A percentile compares a stretch with the other conserved stretches of the same genome.
Conservation (phyloP, 1,140 invertebrate species). For the Capitella teleta region DNA sequence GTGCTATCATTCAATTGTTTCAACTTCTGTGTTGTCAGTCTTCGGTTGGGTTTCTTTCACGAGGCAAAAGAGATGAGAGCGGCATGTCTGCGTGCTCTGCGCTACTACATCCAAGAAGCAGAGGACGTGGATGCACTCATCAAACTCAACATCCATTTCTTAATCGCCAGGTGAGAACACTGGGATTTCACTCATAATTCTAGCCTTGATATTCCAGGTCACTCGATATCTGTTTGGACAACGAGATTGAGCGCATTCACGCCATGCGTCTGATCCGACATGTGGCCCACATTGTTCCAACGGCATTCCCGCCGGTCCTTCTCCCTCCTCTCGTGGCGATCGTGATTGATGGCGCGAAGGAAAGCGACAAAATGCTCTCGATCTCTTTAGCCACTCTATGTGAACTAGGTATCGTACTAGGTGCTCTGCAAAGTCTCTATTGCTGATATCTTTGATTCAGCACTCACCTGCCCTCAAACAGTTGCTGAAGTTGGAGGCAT, state of each 20-base stretch:
- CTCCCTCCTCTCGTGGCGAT: constrained; percentile 65
- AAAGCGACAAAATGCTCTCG: constrained; percentile 65
- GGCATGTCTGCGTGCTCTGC: constrained; percentile 67
- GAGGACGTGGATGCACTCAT: constrained; percentile 66
- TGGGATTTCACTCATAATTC: too few species aligned
- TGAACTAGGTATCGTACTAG: constrained; percentile 57
- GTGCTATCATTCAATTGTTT: not conserved
- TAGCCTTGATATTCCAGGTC: too few species aligned
- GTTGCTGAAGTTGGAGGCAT: constrained; percentile 80
- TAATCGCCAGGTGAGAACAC: constrained; percentile 56
- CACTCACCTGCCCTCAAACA: too few species aligned
- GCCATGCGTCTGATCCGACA: constrained; percentile 69
- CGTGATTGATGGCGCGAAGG: constrained; percentile 59
- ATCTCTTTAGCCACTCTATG: constrained; percentile 72
- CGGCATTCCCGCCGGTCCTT: constrained; percentile 54
- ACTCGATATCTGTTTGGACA: constrained; percentile 67
- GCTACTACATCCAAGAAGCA: constrained; percentile 67
- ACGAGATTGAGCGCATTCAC: constrained; percentile 80
- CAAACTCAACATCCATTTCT: constrained; percentile 65
- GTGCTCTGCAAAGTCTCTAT: too few species aligned
- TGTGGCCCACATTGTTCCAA: constrained; percentile 54
- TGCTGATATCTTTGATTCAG: too few species aligned
- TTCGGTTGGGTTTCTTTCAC: constrained; percentile 69
- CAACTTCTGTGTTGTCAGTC: constrained; percentile 47
- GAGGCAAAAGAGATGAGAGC: constrained; percentile 79